phyloP scores from a whole-genome alignment of 2,113 vertebrate genomes.

The Proterorhinus semilunaris region DNA sequence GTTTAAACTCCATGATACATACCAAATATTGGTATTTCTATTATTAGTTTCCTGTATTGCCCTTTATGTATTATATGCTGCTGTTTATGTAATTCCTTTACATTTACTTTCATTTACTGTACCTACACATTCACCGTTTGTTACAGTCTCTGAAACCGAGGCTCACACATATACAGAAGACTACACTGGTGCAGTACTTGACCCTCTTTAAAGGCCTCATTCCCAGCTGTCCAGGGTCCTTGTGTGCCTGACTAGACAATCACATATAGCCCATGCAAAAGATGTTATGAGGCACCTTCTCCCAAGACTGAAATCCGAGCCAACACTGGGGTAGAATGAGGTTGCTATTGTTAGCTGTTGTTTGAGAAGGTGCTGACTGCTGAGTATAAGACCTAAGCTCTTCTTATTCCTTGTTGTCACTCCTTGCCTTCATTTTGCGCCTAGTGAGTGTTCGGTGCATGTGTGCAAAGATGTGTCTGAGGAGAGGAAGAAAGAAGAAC shows the following conservation, averaged over 20 bases:
- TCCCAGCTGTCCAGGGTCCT: constrained; percentile 54
- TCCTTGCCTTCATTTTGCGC: constrained; percentile 44
- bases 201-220: constrained; percentile 30
- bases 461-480: neutral
- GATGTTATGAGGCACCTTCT: constrained; percentile 39
- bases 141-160: neutral
- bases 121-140: too few relatives aligned
- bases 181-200: neutral
- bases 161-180: too few relatives aligned
- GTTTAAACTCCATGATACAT: too few relatives aligned
- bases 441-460: constrained; percentile 16
- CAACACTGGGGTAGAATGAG: constrained; percentile 35
- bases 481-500: constrained; percentile 6
- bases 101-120: neutral
- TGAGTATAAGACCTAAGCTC: constrained; percentile 51
- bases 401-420: constrained; percentile 44
- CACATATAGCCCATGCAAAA: constrained; percentile 19
- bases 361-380: constrained; percentile 71
- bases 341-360: constrained; percentile 66
- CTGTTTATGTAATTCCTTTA: neutral
- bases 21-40: too few relatives aligned
- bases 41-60: too few relatives aligned
- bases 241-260: constrained; percentile 22
- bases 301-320: constrained; percentile 51
- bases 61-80: too few relatives aligned